Percentiles rank a stretch among this genome's conserved stretches.
These are phyloP conservation scores for Puntigrus tetrazona DNA, from an alignment of 2,113 vertebrate genomes.

Conservation along the genomic window DNA sequence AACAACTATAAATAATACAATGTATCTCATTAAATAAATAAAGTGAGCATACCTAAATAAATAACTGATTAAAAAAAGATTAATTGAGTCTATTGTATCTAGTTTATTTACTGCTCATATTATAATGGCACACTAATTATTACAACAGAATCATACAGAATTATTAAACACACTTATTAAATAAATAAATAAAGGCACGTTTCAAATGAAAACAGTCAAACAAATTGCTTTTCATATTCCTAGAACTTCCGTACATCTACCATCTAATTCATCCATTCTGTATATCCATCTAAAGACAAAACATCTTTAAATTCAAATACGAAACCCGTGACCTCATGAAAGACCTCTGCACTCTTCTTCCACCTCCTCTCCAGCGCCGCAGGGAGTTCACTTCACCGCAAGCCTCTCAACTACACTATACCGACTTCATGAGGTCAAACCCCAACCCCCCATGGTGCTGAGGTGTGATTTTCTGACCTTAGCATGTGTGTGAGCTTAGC, in stretches of 20 bases:
- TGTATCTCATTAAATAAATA: too few relatives aligned
- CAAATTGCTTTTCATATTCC: background rate
- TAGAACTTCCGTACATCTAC: background rate
- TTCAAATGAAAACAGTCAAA: background rate
- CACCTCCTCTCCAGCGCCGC: background rate
- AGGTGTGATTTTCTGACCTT: background rate
- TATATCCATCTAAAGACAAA: too few relatives aligned
- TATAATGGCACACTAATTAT: too few relatives aligned
- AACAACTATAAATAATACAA: too few relatives aligned
- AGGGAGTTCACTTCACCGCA: background rate
- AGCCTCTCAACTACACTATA: background rate
- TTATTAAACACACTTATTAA: too few relatives aligned
- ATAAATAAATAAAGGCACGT: background rate
- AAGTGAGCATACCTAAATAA: too few relatives aligned
- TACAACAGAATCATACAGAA: too few relatives aligned
- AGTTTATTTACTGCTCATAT: too few relatives aligned
- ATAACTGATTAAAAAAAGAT: too few relatives aligned
- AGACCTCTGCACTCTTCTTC: background rate
- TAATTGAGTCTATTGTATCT: too few relatives aligned
- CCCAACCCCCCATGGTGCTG: background rate
- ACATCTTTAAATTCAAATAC: background rate
- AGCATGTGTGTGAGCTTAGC: background rate
- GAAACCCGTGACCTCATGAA: background rate
- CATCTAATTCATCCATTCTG: too few relatives aligned
- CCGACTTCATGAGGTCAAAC: constrained; percentile 27